Evolutionary conservation across 2,888 invertebrate species (phyloP), one percentile per base, ranked within the genome.

Genomic region (Eustalomyia histrio): DNA sequence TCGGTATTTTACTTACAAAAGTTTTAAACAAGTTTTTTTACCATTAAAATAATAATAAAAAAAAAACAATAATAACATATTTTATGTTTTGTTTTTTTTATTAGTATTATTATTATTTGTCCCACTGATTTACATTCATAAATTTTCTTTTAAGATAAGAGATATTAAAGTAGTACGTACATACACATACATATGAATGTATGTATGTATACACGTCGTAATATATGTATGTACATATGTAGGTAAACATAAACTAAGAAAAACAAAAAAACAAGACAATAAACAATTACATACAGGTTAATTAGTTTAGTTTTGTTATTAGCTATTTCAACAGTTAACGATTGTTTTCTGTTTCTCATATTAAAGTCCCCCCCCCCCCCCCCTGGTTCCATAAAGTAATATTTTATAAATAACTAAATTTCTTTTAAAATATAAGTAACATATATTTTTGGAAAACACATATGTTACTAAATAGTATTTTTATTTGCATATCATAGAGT

Each of bases 71-170:
- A n/a, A 47, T 5, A 47, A 47, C 16, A n/a, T 47, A 6, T n/a
- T 35, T 63, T 58, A 65, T 18, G 39, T 55, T 74, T 53, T 39
- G 24, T 55, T 57, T 64, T 64, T 55, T 47, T 16, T 61, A 14
- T 39, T 55, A n/a, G n/a, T n/a, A n/a, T n/a, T n/a, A n/a, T 53
- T 21, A 35, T 16, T 7, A 58, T 64, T 64, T 69, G 80, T 35
- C 58, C 80, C 76, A 80, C 80, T 76, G 64, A 55, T 74, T 74
- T 52, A 71, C 55, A 65, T 76, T 65, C 52, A 72, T 71, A 57
- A 69, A 24, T 47, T 21, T 24, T 24, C 14, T 6, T 47, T 43
- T 43, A 14, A 12, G 43, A 43, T 43, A 43, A 14, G 4, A 14
- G 43, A 43, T 43, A 55, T 21, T 24, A 6, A 2, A 21, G 21